A percentile compares a stretch with the other conserved stretches of the same genome.
Evolutionary conservation across 2,888 invertebrate species (phyloP).

Genomic region (Aphodius sticticus): DNA sequence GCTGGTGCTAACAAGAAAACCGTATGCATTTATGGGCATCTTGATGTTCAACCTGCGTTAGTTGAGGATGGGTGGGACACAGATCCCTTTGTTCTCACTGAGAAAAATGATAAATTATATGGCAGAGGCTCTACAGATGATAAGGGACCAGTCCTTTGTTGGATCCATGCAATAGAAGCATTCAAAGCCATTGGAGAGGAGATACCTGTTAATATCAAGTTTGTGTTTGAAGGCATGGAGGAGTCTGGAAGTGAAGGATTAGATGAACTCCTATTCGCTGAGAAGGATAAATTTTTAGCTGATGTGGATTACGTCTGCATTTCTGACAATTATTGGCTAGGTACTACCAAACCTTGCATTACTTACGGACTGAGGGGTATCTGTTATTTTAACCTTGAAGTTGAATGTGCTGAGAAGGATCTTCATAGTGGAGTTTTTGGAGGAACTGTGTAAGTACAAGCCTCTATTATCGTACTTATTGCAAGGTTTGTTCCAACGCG

Average conservation of each 20-base stretch:
- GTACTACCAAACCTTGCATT: slow-evolving; percentile 95
- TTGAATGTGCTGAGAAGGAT: slow-evolving; percentile 90
- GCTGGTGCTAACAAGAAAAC: slow-evolving; percentile 89
- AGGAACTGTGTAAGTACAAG: slow-evolving; percentile 80
- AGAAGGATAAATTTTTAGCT: slow-evolving; percentile 80
- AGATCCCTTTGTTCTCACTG: slow-evolving; percentile 91
- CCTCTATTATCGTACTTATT: background rate
- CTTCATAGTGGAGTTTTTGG: slow-evolving; percentile 97
- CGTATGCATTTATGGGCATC: slow-evolving; percentile 93
- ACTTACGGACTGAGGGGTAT: slow-evolving; percentile 96
- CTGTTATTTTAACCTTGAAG: slow-evolving; percentile 88
- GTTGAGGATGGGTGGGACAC: slow-evolving; percentile 95
- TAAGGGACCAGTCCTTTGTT: slow-evolving; percentile 93
- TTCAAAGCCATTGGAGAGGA: slow-evolving; percentile 71
- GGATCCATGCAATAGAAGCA: slow-evolving; percentile 94
- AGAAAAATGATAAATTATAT: slow-evolving; percentile 87
- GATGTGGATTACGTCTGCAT: slow-evolving; percentile 95
- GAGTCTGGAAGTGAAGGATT: slow-evolving; percentile 97
- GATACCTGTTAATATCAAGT: slow-evolving; percentile 82
- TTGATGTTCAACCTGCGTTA: slow-evolving; percentile 97
- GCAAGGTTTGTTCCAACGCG: too few species aligned
- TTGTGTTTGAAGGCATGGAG: slow-evolving; percentile 98
- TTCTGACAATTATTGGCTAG: slow-evolving; percentile 99
- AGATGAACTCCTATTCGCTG: slow-evolving; percentile 78
- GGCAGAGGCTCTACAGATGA: slow-evolving; percentile 92